Base-by-base conservation (phyloP, 2,888 invertebrate species). In the Idaea dimidiata region DNA sequence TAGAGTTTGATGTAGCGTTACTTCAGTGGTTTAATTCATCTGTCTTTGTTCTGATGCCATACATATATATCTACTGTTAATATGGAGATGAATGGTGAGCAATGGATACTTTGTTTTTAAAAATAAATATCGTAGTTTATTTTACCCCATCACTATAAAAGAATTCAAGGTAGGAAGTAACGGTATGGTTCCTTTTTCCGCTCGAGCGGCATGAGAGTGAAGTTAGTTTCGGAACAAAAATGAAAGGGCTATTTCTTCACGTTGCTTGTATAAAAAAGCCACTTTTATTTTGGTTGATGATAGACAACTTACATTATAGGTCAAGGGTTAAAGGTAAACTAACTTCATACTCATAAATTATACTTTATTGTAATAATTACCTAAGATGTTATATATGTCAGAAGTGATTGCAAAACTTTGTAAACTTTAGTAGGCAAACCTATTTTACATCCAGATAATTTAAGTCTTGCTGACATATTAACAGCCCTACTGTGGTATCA, bases 121-220 rank as follows among this genome's bases (percentile, higher is more conserved):
- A 16, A 16, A 55, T 4, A 4, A 16, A 56, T 18, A 16, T 56
- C 7, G 18, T 10, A 56, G 14, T 17, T 17, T 16, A 17, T 17
- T 18, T 18, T 7, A 16, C 16, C 56, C 56, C 56, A 16, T 56
- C 18, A 56, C 14, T 32, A 61, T 57, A 53, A 53, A 17, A 57
- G 43, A 56, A 56, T 17, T 17, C 17, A 18, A 18, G 18, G 56
- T 56, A 56, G 17, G 14, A 58, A 18, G 32, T 57, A 59, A 61
- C 57, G 32, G 18, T 17, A 14, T 33, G 14, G 67, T 33, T 64
- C 73, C 65, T 67, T 66, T 75, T 74, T 65, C 64, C 71, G 62
- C 61, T n/a, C 65, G 69, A 72, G 60, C 63, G 65, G 59, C 59
- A 59, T 32, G 64, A 67, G 71, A 75, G 74, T 74, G 62, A 71